Evolutionary conservation across 2,113 vertebrate genomes (phyloP), one percentile per base, ranked within the genome.

Genomic region (Reinhardtius hippoglossoides): DNA sequence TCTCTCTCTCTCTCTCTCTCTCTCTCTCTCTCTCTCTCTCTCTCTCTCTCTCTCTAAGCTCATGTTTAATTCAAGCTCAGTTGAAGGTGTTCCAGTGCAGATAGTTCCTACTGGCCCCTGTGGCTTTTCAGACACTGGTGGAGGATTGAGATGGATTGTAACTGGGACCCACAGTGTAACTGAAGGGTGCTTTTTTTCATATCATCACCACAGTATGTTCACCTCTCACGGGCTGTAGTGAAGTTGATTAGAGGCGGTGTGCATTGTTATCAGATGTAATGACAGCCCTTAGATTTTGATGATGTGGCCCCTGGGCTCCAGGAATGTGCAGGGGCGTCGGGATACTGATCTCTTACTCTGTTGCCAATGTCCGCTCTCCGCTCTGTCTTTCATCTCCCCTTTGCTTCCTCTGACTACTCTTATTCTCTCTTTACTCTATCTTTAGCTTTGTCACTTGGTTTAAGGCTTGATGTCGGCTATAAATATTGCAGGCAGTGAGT

Each of bases 11-110:
- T n/a, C n/a, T n/a, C n/a, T n/a, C n/a, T n/a, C n/a, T n/a, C n/a
- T n/a, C n/a, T n/a, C n/a, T n/a, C n/a, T n/a, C n/a, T n/a, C n/a
- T n/a, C n/a, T n/a, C n/a, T n/a, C n/a, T n/a, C n/a, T n/a, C n/a
- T n/a, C n/a, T n/a, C n/a, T n/a, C n/a, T n/a, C n/a, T n/a, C n/a
- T 31, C 31, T 31, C 31, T 58, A 2, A 31, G 3, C 67, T 80
- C 8, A 73, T 79, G 67, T 80, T 81, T 74, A 70, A 80, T 89
- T 90, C 77, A 88, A n/a, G 50, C 15, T 52, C 62, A 64, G 52
- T 23, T 44, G 31, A 75, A 55, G 57, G 23, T 40, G 76, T 78
- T 44, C 37, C 71, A 40, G 46, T 35, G 42, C 63, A 31, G 40
- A 75, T 26, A 2, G 23, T 59, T 82, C 60, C 52, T 31, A 56